phyloP scores from a whole-genome alignment of 2,888 invertebrate species.

The Parnassius mnemosyne region DNA sequence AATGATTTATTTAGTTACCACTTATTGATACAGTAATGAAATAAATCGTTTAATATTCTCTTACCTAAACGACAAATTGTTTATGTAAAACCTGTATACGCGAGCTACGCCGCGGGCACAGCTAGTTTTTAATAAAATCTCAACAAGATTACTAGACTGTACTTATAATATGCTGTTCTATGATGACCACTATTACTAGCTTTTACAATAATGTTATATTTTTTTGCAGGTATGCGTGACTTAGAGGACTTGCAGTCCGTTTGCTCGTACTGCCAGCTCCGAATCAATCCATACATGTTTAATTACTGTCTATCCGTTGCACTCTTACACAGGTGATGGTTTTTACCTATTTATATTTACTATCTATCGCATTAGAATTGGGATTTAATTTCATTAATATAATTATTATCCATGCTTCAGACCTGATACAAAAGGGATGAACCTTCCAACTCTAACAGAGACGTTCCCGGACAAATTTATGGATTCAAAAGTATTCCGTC shows the following conservation, averaged over 20 bases:
- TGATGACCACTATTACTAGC: background rate
- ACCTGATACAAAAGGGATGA: constrained; percentile 83
- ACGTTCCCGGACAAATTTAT: constrained; percentile 90
- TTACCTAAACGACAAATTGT: too few relatives aligned
- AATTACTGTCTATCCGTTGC: constrained; percentile 87
- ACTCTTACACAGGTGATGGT: constrained; percentile 80
- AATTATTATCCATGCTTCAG: constrained; percentile 38
- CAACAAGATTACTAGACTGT: too few relatives aligned
- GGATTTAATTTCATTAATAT: background rate
- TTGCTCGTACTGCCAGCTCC: constrained; percentile 83
- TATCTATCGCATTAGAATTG: too few relatives aligned
- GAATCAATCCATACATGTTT: constrained; percentile 86
- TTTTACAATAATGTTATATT: background rate
- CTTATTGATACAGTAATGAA: too few relatives aligned
- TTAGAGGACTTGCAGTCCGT: constrained; percentile 85
- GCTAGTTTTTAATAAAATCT: too few relatives aligned
- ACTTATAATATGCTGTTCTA: too few relatives aligned
- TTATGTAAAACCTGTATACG: too few relatives aligned
- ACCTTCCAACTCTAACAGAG: constrained; percentile 86
- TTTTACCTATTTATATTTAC: background rate
- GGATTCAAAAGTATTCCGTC: constrained; percentile 84
- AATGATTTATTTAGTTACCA: too few relatives aligned
- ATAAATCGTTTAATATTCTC: too few relatives aligned
- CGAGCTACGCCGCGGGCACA: too few relatives aligned
- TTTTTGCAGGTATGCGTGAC: constrained; percentile 81